Base-by-base conservation (phyloP, 2,113 vertebrate species). In the Paracanthobrama guichenoti region DNA sequence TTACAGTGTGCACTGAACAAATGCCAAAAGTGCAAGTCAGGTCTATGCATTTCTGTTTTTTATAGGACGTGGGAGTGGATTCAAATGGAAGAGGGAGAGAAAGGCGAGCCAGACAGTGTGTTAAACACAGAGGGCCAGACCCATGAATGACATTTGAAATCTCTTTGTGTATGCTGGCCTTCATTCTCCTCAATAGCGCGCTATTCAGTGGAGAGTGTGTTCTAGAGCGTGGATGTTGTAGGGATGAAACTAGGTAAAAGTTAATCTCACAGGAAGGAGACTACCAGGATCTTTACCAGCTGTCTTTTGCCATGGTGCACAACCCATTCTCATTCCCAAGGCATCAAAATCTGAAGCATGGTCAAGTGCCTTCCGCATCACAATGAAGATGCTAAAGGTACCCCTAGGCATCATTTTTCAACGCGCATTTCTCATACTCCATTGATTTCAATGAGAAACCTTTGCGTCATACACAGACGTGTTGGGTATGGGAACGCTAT, bases 1-100 rank as follows among this genome's bases (percentile, higher is more conserved):
- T 90, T 86, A 86, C 86, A 72, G 72, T 84, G 87, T 88, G 81
- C 89, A 87, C 87, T 89, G 89, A 92, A 91, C 87, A 91, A 91
- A 92, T 91, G 90, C 87, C 90, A 91, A 71, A 20, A 26, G 81
- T 90, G 86, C 88, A 88, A 85, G 60, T 83, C 83, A 83, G 28
- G 84, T 82, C 60, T 88, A 82, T 85, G 77, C 85, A 62, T 89
- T 85, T 90, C 71, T 74, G 50, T 82, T 82, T 82, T 66, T 53
- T 62, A 50, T 66, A 78, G 75, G 24, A 55, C 50, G 79, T 81
- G 24, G 48, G 55, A 73, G 74, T 73, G 57, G 66, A 82, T 82
- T 82, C 66, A 18, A 46, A 80, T 50, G 26, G 78, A 22, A 71
- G 42, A 80, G 24, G 24, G 88, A 87, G 87, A 88, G 79, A 48